Percentiles rank a stretch among this genome's conserved stretches.
Conservation (phyloP, 2,888 invertebrate species). For the Ophion ellenae region DNA sequence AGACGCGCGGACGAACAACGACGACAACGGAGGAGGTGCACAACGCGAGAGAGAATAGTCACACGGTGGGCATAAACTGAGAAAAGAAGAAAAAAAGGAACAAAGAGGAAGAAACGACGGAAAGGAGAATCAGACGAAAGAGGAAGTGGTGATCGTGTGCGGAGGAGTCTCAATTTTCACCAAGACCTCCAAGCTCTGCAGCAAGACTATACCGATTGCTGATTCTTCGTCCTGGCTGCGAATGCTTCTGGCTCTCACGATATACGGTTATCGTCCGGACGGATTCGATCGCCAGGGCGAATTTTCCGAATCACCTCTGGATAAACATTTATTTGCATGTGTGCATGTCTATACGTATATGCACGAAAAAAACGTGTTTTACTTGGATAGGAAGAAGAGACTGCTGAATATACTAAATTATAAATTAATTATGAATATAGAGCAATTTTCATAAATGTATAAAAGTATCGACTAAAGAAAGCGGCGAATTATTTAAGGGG, state of each 20-base stretch:
- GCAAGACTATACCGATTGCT: constrained; percentile 33
- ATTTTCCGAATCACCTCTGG: constrained; percentile 31
- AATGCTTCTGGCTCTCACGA: background rate
- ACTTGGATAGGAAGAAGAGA: background rate
- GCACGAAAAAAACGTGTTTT: background rate
- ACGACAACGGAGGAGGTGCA: constrained; percentile 45
- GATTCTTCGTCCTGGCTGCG: constrained; percentile 35
- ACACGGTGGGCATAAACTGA: constrained; percentile 29
- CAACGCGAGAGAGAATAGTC: constrained; percentile 35
- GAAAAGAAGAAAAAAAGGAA: constrained; percentile 1
- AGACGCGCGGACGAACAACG: constrained; percentile 50
- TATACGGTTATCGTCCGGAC: constrained; percentile 33
- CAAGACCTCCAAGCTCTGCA: constrained; percentile 37
- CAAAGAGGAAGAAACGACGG: background rate
- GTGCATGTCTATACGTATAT: background rate
- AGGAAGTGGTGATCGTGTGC: constrained; percentile 46
- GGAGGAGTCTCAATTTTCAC: constrained; percentile 71
- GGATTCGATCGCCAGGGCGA: constrained; percentile 17
- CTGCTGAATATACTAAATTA: background rate
- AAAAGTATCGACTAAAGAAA: too few species aligned
- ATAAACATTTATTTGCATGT: background rate
- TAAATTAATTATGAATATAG: background rate
- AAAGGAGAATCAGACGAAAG: constrained; percentile 42
- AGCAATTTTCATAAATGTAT: background rate
- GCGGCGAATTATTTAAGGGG: too few species aligned